Conservation (phyloP, 2,797 vertebrate genomes). For the Ctenosaura bakeri region DNA sequence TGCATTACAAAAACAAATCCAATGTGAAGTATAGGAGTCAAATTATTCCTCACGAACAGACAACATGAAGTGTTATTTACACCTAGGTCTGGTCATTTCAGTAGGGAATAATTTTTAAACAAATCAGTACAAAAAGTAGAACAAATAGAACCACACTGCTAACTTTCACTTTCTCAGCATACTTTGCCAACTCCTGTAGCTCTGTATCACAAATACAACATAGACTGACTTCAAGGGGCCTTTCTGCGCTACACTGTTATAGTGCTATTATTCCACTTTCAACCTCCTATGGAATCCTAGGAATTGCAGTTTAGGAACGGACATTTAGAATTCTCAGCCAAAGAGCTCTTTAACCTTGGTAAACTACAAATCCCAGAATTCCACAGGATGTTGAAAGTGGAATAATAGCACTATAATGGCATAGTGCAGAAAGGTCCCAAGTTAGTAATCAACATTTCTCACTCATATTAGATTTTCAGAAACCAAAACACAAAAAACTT, state of each 20-base stretch:
- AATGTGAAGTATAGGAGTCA: conserved; percentile 32
- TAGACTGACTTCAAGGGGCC: not conserved
- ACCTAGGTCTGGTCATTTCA: conserved; percentile 23
- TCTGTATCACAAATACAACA: conserved; percentile 8
- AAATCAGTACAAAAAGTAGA: not conserved
- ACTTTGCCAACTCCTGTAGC: not conserved
- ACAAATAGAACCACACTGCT: not conserved
- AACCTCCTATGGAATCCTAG: too few species aligned
- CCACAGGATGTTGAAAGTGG: too few species aligned
- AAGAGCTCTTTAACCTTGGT: too few species aligned
- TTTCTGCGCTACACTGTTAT: too few species aligned
- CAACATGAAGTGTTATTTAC: not conserved
- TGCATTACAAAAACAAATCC: conserved; percentile 40
- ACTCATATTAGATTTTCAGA: conserved; percentile 14
- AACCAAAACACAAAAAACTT: conserved; percentile 4
- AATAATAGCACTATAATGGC: too few species aligned
- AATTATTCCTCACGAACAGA: conserved; percentile 32
- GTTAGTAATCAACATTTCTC: not conserved
- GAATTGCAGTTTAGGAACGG: too few species aligned
- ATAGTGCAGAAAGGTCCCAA: not conserved
- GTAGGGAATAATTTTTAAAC: conserved; percentile 5
- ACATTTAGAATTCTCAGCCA: too few species aligned
- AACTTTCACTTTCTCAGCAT: not conserved
- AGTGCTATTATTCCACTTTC: too few species aligned
- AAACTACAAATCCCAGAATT: too few species aligned